phyloP scores from a whole-genome alignment of 1,140 invertebrate genomes.

The Amphibalanus amphitrite region DNA sequence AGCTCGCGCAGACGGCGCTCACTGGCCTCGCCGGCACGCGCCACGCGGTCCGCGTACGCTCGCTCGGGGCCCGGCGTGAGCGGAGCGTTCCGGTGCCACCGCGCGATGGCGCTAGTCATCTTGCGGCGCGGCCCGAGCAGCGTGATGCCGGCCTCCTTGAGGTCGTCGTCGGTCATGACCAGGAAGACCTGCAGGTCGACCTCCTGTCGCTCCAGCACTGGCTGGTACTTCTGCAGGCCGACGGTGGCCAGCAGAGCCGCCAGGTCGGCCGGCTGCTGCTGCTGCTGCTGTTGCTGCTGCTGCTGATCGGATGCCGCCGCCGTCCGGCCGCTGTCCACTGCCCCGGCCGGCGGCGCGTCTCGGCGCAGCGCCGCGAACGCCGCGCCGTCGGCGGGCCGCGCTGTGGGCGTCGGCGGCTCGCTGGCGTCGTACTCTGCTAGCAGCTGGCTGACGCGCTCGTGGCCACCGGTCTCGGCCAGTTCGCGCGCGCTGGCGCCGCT shows the following conservation, averaged over 20 bases:
- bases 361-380: background rate
- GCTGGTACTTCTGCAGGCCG: constrained; percentile 28
- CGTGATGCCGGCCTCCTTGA: constrained; percentile 34
- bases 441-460: constrained; percentile 26
- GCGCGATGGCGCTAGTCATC: constrained; percentile 31
- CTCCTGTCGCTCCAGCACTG: constrained; percentile 31
- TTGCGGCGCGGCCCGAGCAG: constrained; percentile 31
- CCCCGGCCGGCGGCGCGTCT: background rate
- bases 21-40: constrained; percentile 14
- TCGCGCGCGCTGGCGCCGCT: constrained; percentile 25
- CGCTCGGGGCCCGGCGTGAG: constrained; percentile 23
- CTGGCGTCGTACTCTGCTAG: constrained; percentile 6
- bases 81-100: constrained; percentile 29
- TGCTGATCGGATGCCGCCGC: constrained; percentile 16
- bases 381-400: background rate
- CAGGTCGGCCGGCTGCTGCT: constrained; percentile 19
- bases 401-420: background rate
- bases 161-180: constrained; percentile 31
- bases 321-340: background rate
- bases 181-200: constrained; percentile 33
- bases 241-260: constrained; percentile 25
- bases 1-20: background rate
- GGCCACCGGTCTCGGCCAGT: constrained; percentile 24
- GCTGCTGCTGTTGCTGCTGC: constrained; percentile 15
- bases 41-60: constrained; percentile 28